Base-by-base conservation (phyloP, 2,888 invertebrate species). In the Merodon equestris region DNA sequence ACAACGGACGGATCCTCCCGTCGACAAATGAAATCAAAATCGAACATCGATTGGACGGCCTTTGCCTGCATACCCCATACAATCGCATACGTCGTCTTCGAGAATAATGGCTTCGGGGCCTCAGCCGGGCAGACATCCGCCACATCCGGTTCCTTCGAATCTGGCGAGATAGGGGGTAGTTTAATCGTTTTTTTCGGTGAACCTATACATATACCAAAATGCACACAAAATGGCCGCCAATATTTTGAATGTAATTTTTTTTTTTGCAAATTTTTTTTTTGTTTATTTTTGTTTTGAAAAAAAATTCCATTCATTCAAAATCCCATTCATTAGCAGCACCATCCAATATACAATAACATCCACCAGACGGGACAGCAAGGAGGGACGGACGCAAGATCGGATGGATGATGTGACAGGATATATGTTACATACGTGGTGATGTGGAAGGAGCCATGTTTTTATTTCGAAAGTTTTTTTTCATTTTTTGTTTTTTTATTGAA, bases 1-100 rank as follows among this genome's bases (percentile, higher is more conserved):
- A 97, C 97, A 1, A 99, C 96, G 0, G 95, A 96, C 0, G 98
- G 98, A 85, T 95, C 95, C 58, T 84, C 99, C 91, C 18, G 96
- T 92, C 90, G 98, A 87, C 89, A 89, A 73, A 89, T 89, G 57
- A 89, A 89, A 81, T 89, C 89, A 83, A 89, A 89, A 68, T 89
- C 89, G 19, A 89, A 85, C 89, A 89, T 89, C 36, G 89, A 89
- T 83, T 96, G 98, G 9, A 99, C 97, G 17, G 99, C 99, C 74
- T 98, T 91, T 50, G 95, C 95, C 90, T 99, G 99, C 97, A 99
- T 98, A 79, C 99, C 99, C 99, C 99, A 99, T 15, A 99, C 94
- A 85, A 99, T 97, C 9, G 98, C 94, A 87, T 95, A 96, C 10
- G 98, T 98, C 74, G 92, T 91, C 82, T 92, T 92, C n/a, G 91